phyloP scores from a whole-genome alignment of 2,113 vertebrate genomes.

The Microcebus lehilahytsara region DNA sequence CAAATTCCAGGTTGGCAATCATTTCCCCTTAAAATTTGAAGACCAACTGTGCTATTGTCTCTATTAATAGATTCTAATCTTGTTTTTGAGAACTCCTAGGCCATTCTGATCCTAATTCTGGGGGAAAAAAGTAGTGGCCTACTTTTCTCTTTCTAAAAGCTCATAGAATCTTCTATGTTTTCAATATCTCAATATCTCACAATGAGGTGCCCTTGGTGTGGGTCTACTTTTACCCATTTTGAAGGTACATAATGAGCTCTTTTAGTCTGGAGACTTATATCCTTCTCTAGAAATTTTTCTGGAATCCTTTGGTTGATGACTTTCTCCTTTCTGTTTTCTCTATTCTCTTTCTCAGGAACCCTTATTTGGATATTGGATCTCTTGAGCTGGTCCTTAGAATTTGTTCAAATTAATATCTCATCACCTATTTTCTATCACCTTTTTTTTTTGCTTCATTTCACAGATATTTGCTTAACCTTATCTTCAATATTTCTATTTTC shows the following conservation, averaged over 20 bases:
- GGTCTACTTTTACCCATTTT: neutral
- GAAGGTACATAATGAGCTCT: neutral
- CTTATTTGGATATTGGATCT: neutral
- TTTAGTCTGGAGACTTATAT: neutral
- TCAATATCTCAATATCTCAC: conserved; percentile 9
- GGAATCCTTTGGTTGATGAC: neutral
- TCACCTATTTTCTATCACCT: neutral
- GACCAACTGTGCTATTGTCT: neutral
- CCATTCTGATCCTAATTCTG: neutral
- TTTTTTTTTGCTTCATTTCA: conserved; percentile 24
- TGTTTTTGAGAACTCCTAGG: neutral
- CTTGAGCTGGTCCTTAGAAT: neutral
- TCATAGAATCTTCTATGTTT: neutral
- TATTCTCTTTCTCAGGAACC: neutral
- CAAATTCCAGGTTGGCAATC: neutral
- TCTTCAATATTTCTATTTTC: neutral
- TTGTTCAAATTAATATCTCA: neutral
- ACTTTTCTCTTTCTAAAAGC: conserved; percentile 3
- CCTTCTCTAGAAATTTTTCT: neutral
- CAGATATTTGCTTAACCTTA: neutral
- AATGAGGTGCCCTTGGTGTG: neutral
- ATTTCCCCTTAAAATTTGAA: conserved; percentile 11
- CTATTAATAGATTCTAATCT: neutral
- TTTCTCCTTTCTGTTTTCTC: neutral
- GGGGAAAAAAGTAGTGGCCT: neutral